Percentiles rank a stretch among this genome's conserved stretches.
Conservation (phyloP, 2,888 invertebrate genomes). For the Thelaira solivaga region DNA sequence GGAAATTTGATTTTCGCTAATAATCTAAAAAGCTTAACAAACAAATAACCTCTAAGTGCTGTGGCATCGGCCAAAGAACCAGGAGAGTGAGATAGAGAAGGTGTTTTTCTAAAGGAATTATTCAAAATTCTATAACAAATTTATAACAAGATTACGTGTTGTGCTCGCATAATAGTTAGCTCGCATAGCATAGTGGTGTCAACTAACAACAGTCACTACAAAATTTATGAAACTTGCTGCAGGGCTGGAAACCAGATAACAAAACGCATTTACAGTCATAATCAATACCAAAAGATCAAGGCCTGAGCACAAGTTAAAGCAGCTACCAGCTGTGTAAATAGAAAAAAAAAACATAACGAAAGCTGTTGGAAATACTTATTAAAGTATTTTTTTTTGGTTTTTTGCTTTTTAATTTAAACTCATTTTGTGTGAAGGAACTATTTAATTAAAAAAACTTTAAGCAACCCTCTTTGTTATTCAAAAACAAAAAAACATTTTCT, state of each 20-base stretch:
- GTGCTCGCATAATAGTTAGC: neutral
- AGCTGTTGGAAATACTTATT: too few species aligned
- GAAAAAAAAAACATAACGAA: too few species aligned
- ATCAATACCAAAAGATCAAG: conserved; percentile 23
- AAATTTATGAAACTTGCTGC: conserved; percentile 34
- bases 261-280: conserved; percentile 9
- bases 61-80: conserved; percentile 7
- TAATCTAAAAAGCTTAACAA: conserved; percentile 42
- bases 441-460: too few species aligned
- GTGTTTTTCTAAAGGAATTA: conserved; percentile 17
- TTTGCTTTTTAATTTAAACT: too few species aligned
- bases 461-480: too few species aligned
- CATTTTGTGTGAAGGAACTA: too few species aligned
- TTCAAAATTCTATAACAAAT: conserved; percentile 39
- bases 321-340: too few species aligned
- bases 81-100: too few species aligned
- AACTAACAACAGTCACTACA: conserved; percentile 42
- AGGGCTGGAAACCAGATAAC: conserved; percentile 26
- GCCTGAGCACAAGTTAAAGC: too few species aligned
- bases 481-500: too few species aligned
- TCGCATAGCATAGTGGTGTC: conserved; percentile 12
- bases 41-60: conserved; percentile 6
- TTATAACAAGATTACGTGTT: conserved; percentile 64
- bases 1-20: conserved; percentile 73
- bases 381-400: too few species aligned